Conservation (phyloP, 2,113 vertebrate species). For the Chascanopsetta lugubris region DNA sequence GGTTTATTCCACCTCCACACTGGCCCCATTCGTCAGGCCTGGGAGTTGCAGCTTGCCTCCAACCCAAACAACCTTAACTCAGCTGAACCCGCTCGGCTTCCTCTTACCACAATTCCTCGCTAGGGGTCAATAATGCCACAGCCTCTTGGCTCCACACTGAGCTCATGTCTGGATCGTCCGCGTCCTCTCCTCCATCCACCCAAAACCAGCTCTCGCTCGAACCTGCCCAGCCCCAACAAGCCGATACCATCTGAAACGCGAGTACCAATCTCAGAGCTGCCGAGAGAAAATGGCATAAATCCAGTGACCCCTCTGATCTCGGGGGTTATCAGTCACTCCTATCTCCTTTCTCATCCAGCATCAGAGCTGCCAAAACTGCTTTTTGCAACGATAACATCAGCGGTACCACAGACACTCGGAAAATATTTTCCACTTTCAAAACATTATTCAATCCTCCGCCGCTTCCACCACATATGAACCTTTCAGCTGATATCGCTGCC, state of each 20-base stretch:
- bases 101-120: not conserved
- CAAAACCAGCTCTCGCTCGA: not conserved
- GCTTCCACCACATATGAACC: not conserved
- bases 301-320: slow-evolving; percentile 4
- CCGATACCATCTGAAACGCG: slow-evolving; percentile 7
- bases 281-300: not conserved
- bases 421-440: slow-evolving; percentile 1
- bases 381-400: slow-evolving; percentile 1
- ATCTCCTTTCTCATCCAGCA: slow-evolving; percentile 9
- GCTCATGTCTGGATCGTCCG: not conserved
- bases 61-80: too few relatives aligned
- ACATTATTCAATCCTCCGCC: not conserved
- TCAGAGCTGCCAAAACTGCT: slow-evolving; percentile 5
- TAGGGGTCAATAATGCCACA: not conserved
- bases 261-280: not conserved
- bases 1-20: too few relatives aligned
- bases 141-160: not conserved
- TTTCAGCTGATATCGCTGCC: not conserved
- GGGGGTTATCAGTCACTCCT: slow-evolving; percentile 7
- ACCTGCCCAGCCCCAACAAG: not conserved
- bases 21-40: too few relatives aligned
- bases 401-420: not conserved
- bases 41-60: too few relatives aligned
- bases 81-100: not conserved
- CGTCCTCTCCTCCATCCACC: not conserved